These are phyloP conservation scores for Zoanthus gigantus DNA, from an alignment of 92 coral and sea anemone genomes.

Conservation along the genomic window DNA sequence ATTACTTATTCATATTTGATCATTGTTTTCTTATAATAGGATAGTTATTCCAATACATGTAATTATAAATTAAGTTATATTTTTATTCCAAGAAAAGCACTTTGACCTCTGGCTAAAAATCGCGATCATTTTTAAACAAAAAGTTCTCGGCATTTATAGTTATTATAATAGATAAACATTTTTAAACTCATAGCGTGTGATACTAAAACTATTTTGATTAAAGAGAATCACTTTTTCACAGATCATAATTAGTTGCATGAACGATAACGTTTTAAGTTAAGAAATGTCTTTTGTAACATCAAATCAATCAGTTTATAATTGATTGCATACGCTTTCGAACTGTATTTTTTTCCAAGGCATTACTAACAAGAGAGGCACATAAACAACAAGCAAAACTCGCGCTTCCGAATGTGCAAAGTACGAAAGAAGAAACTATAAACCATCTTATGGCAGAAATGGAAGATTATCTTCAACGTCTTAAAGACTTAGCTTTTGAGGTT, in stretches of 20 bases:
- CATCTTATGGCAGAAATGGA: conserved; percentile 79
- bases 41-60: no score
- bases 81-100: neutral
- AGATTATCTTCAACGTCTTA: conserved; percentile 76
- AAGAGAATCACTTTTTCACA: no score
- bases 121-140: neutral
- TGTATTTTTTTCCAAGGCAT: neutral
- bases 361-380: conserved; percentile 1
- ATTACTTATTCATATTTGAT: neutral
- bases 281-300: neutral
- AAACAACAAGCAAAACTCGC: conserved; percentile 25
- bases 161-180: no score
- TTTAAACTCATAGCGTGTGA: neutral
- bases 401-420: conserved; percentile 31
- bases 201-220: no score
- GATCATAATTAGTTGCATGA: no score
- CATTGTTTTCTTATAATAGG: neutral
- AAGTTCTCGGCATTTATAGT: neutral
- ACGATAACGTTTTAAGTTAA: neutral
- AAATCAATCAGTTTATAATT: neutral
- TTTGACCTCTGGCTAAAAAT: no score
- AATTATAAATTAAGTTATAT: neutral
- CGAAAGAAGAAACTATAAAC: conserved; percentile 56
- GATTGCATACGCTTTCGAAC: neutral
- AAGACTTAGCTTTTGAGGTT: conserved; percentile 95